Percentiles rank a stretch among this genome's conserved stretches.
Evolutionary conservation across 2,888 invertebrate genomes (phyloP).

Genomic region (Calameuta idolon): DNA sequence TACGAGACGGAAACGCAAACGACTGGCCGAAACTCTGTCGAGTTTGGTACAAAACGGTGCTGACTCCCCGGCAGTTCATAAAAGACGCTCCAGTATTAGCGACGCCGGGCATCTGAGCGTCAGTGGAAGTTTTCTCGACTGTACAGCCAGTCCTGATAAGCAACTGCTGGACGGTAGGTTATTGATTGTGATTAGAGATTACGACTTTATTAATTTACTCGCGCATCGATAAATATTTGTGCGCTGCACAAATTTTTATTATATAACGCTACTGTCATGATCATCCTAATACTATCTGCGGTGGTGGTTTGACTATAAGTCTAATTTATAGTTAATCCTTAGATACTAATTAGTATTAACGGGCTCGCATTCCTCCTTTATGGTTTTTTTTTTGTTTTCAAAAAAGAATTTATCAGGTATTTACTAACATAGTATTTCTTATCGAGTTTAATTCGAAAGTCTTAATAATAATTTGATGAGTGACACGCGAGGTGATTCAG

Average conservation of each 20-base stretch:
- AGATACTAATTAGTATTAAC: constrained; percentile 7
- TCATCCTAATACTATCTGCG: neutral
- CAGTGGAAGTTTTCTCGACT: constrained; percentile 90
- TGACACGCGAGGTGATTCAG: neutral
- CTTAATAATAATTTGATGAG: neutral
- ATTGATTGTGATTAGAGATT: neutral
- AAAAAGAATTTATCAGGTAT: neutral
- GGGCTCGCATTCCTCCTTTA: neutral
- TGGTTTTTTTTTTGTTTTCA: neutral
- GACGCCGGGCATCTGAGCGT: constrained; percentile 87
- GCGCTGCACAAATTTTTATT: constrained; percentile 1
- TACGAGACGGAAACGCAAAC: constrained; percentile 84
- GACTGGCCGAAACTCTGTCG: constrained; percentile 75
- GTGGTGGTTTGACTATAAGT: neutral
- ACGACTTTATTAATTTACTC: neutral
- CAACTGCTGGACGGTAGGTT: constrained; percentile 61
- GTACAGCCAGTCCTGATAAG: constrained; percentile 85
- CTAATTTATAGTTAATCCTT: neutral
- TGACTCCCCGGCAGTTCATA: constrained; percentile 73
- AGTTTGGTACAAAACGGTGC: constrained; percentile 70
- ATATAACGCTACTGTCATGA: neutral
- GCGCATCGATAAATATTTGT: constrained; percentile 11
- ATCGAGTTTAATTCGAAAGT: neutral
- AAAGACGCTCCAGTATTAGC: constrained; percentile 87
- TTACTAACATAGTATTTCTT: neutral